Conservation (phyloP, 2,113 vertebrate genomes). For the Ictalurus furcatus region DNA sequence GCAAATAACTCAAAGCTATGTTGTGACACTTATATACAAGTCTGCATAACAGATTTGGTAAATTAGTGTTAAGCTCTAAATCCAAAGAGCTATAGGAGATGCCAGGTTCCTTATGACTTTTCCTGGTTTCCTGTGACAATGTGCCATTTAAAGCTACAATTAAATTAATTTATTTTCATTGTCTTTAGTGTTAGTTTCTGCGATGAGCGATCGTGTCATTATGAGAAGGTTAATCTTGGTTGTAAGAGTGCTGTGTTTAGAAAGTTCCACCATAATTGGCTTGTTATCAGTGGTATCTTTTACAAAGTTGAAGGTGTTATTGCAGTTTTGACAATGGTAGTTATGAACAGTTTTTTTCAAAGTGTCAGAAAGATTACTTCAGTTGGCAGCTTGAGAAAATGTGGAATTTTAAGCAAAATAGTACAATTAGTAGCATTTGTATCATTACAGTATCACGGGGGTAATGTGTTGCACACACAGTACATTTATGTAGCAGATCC, state of each 20-base stretch:
- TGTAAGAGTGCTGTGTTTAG: constrained; percentile 4
- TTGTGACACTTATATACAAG: not conserved
- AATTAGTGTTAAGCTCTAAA: constrained; percentile 13
- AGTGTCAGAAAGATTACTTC: not conserved
- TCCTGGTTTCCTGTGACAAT: not conserved
- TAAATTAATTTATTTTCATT: not conserved
- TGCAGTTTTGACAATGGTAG: not conserved
- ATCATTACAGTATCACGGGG: not conserved
- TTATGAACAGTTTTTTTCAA: not conserved
- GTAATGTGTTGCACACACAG: not conserved
- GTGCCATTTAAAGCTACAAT: not conserved
- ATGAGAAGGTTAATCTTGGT: not conserved
- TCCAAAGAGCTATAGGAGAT: not conserved
- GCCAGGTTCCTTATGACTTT: not conserved
- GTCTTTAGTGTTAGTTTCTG: not conserved
- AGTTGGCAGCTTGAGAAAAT: not conserved
- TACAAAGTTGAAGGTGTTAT: not conserved
- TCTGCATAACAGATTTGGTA: not conserved
- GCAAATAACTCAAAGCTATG: not conserved
- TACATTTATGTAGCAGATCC: not conserved
- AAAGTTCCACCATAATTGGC: not conserved
- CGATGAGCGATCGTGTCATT: not conserved
- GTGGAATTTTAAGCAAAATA: not conserved
- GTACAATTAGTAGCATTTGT: not conserved
- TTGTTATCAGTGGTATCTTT: not conserved